Evolutionary conservation across 2,113 vertebrate species (phyloP), one percentile per base, ranked within the genome.

Genomic region (Epinephelus cyanopodus): DNA sequence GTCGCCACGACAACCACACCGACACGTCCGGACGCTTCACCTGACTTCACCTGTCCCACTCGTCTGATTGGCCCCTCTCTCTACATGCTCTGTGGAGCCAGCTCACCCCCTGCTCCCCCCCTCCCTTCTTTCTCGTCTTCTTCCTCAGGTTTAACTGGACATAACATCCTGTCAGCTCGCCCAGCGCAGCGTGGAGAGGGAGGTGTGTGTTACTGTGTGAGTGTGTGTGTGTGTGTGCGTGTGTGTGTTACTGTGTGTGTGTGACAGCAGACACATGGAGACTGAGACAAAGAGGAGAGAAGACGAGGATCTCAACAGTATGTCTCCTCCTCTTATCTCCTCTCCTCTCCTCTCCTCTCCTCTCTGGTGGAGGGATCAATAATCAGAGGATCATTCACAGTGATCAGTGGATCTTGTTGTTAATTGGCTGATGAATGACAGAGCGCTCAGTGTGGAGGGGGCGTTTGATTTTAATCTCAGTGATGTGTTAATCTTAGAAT

Each of bases 21-120:
- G 17, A 48, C 4, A 11, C 69, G 72, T 80, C 37, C 42, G 1
- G 23, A 72, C 25, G 68, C 57, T 78, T 82, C 83, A 82, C 87
- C 87, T 82, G 65, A 85, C 75, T 80, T 80, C 87, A 77, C 66
- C 87, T 82, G 79, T 72, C 82, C 13, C 60, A 58, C 21, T 37
- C 33, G 6, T 37, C 33, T 37, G 33, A 37, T 37, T 37, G 33
- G 33, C 6, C 6, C 11, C 42, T 45, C 42, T 45, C 11, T 45
- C 42, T 12, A 11, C 42, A 45, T 45, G 42, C 42, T 45, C 42
- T 45, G 42, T 45, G 42, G 9, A 11, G 42, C 42, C 12, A 1
- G 42, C 42, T 10, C 11, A 3, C 11, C 42, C 42, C 11, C 9
- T 10, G 7, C 42, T 6, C 39, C 11, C 58, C 57, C 15, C 58